Evolutionary conservation across 2,797 vertebrate genomes (phyloP).

Genomic region (Hozukius guyotensis): DNA sequence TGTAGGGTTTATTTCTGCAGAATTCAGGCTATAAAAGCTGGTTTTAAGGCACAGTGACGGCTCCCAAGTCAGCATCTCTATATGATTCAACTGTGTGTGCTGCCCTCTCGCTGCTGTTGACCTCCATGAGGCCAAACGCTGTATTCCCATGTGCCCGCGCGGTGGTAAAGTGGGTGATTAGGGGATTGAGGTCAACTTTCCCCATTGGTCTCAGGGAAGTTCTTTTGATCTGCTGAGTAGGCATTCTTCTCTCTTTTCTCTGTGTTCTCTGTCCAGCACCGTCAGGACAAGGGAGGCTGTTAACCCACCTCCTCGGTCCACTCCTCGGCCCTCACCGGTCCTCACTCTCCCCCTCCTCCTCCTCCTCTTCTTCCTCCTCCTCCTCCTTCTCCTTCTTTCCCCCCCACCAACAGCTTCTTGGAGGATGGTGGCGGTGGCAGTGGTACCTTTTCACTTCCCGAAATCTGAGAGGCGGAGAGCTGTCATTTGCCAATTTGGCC

Average conservation of each 20-base stretch:
- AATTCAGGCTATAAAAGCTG: background rate
- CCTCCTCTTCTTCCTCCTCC: background rate
- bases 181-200: conserved; percentile 69
- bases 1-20: background rate
- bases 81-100: conserved; percentile 17
- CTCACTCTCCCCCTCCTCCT: conserved; percentile 10
- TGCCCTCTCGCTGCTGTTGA: conserved; percentile 43
- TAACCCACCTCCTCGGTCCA: conserved; percentile 67
- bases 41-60: background rate
- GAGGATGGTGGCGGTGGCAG: conserved; percentile 49
- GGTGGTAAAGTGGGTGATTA: conserved; percentile 59
- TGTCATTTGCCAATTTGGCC: conserved; percentile 93
- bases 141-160: conserved; percentile 29
- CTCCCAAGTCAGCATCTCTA: conserved; percentile 10
- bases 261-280: conserved; percentile 64
- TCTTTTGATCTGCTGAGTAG: conserved; percentile 75
- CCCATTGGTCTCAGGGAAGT: conserved; percentile 53
- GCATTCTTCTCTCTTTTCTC: conserved; percentile 65
- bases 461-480: conserved; percentile 87
- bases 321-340: conserved; percentile 50
- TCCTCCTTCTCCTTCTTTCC: conserved; percentile 28
- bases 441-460: conserved; percentile 81
- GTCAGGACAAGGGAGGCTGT: conserved; percentile 72
- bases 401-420: conserved; percentile 41
- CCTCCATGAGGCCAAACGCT: conserved; percentile 45